A percentile compares a stretch with the other conserved stretches of the same genome.
Evolutionary conservation across 2,888 invertebrate genomes (phyloP).

Genomic region (Cryptus armator): DNA sequence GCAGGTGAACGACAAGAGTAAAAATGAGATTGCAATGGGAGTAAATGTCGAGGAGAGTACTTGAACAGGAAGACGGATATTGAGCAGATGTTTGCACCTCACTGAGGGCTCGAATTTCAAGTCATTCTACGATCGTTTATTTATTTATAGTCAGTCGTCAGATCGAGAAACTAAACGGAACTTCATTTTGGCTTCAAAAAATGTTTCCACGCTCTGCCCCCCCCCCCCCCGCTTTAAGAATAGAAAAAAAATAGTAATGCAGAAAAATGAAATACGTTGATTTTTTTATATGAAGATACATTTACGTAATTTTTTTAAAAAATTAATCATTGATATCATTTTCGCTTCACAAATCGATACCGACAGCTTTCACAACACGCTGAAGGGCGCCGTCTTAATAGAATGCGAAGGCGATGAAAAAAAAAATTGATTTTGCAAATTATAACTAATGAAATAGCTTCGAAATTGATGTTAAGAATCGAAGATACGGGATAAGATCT

Average conservation of each 20-base stretch:
- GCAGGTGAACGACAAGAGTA: conserved; percentile 7
- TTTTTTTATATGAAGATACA: too few species aligned
- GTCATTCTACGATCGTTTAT: not conserved
- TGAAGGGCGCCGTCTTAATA: too few species aligned
- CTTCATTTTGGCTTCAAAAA: too few species aligned
- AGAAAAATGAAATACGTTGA: too few species aligned
- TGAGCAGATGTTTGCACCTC: not conserved
- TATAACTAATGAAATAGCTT: not conserved
- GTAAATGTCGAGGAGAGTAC: not conserved
- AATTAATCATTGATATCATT: too few species aligned
- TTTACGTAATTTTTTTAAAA: too few species aligned
- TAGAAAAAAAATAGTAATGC: too few species aligned
- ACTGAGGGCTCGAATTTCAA: not conserved
- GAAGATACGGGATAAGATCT: not conserved
- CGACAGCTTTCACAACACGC: too few species aligned
- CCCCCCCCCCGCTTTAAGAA: too few species aligned
- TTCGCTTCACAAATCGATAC: too few species aligned
- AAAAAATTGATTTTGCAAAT: conserved; percentile 7
- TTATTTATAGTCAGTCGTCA: not conserved
- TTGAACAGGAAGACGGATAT: not conserved
- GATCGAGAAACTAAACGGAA: not conserved
- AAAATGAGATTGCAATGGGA: not conserved
- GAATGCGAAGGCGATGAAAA: not conserved
- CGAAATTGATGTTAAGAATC: not conserved
- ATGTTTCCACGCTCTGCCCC: too few species aligned